phyloP scores from a whole-genome alignment of 37 sponge, comb jelly and placozoan species.

The Spongilla lacustris region DNA sequence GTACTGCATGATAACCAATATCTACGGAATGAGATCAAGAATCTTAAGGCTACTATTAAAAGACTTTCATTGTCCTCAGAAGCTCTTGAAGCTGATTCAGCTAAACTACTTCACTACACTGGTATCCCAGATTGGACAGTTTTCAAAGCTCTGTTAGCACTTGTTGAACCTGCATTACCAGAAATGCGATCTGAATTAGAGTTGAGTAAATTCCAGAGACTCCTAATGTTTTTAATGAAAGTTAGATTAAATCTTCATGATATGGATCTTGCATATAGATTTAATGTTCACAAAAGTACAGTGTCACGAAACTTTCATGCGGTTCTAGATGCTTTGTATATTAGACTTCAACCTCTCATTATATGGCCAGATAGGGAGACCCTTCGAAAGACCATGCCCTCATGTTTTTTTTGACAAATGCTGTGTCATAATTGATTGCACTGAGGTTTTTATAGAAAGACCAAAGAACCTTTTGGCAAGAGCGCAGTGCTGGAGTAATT shows the following conservation, averaged over 20 bases:
- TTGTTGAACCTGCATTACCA: not conserved
- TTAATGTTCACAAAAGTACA: constrained; percentile 22
- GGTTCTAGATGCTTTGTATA: not conserved
- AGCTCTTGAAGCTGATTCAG: not conserved
- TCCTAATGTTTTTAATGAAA: not conserved
- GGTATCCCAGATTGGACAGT: not conserved
- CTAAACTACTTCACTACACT: not conserved
- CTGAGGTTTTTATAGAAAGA: constrained; percentile 60
- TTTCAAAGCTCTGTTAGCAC: not conserved
- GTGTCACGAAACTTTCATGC: constrained; percentile 26
- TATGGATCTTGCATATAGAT: not conserved
- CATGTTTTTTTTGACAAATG: constrained; percentile 32
- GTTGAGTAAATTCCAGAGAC: not conserved
- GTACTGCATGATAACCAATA: no score
- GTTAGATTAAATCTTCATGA: not conserved
- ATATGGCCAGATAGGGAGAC: constrained; percentile 64
- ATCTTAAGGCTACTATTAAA: not conserved
- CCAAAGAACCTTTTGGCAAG: constrained; percentile 48
- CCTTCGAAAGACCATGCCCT: constrained; percentile 44
- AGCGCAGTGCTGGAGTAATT: constrained; percentile 50
- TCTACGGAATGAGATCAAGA: no score
- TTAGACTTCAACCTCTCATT: constrained; percentile 37
- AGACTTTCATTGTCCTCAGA: not conserved
- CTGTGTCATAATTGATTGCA: constrained; percentile 48
- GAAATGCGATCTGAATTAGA: not conserved